Percentiles rank a stretch among this genome's conserved stretches.
Evolutionary conservation across 2,888 invertebrate species (phyloP).

Genomic region (Apamea anceps): DNA sequence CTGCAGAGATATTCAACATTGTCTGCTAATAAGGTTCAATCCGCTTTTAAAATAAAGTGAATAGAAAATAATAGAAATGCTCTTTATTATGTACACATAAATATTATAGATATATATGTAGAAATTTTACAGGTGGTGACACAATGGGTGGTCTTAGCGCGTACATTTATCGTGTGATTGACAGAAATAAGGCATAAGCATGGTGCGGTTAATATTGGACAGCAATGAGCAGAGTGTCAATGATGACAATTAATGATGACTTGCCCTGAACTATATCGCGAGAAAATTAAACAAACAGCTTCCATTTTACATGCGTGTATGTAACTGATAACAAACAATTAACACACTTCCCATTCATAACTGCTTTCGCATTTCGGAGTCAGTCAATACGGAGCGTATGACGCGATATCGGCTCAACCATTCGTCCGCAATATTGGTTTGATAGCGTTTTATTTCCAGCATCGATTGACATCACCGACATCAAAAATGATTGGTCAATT

Average conservation of each 20-base stretch:
- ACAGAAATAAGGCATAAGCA: not conserved
- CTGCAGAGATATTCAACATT: not conserved
- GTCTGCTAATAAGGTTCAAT: not conserved
- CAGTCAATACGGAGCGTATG: conserved; percentile 53
- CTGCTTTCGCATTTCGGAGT: conserved; percentile 55
- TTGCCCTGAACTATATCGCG: conserved; percentile 1
- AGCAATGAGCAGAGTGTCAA: not conserved
- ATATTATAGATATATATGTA: not conserved
- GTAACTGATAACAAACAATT: conserved; percentile 54
- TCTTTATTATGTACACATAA: not conserved
- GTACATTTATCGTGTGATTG: not conserved
- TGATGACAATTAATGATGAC: not conserved
- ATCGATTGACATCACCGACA: conserved; percentile 52
- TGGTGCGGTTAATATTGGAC: not conserved
- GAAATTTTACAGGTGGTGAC: not conserved
- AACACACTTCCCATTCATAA: conserved; percentile 54
- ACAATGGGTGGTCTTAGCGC: not conserved
- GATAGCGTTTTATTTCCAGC: conserved; percentile 62
- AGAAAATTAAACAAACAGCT: conserved; percentile 23
- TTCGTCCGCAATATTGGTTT: conserved; percentile 63
- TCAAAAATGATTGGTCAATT: conserved; percentile 55
- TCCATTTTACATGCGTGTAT: conserved; percentile 36
- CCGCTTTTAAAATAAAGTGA: not conserved
- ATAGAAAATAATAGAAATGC: too few relatives aligned
- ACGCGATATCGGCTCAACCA: conserved; percentile 54